These are phyloP conservation scores for Acrobeloides nanus DNA, from an alignment of 2,888 invertebrate genomes.

Conservation along the genomic window DNA sequence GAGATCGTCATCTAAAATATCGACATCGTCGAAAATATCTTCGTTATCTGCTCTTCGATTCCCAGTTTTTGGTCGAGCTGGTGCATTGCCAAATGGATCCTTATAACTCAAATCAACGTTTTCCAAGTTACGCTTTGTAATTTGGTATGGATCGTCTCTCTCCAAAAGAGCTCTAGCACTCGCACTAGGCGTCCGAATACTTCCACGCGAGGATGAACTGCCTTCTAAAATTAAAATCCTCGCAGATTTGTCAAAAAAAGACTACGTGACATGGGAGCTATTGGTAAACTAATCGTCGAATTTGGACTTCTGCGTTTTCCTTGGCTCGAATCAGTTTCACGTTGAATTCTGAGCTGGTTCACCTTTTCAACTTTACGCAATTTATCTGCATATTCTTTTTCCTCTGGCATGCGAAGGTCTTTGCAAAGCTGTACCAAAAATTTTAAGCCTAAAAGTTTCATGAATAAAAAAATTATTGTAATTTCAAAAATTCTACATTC, in stretches of 20 bases:
- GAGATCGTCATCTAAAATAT: slow-evolving; percentile 69
- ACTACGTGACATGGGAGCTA: background rate
- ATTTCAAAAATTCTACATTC: slow-evolving; percentile 66
- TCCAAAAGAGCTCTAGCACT: slow-evolving; percentile 9
- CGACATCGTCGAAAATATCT: slow-evolving; percentile 26
- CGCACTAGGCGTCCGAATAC: slow-evolving; percentile 6
- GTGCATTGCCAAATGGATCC: slow-evolving; percentile 57
- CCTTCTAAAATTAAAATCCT: background rate
- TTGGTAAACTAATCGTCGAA: slow-evolving; percentile 2
- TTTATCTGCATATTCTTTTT: slow-evolving; percentile 57
- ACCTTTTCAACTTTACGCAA: slow-evolving; percentile 25
- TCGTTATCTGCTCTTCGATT: slow-evolving; percentile 65
- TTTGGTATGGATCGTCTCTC: slow-evolving; percentile 24
- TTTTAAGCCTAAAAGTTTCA: slow-evolving; percentile 65
- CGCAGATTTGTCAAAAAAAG: background rate
- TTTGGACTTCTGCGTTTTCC: slow-evolving; percentile 34
- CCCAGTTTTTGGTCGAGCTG: slow-evolving; percentile 57
- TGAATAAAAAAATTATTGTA: slow-evolving; percentile 11
- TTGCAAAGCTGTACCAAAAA: slow-evolving; percentile 78
- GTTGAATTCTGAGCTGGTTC: slow-evolving; percentile 30
- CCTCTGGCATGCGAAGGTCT: slow-evolving; percentile 83
- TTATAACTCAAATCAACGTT: slow-evolving; percentile 54
- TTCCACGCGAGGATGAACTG: background rate
- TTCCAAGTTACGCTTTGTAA: slow-evolving; percentile 25
- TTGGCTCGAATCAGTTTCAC: slow-evolving; percentile 42